These are phyloP conservation scores for Ophion ventricosus DNA, from an alignment of 2,888 invertebrate genomes.

Conservation along the genomic window DNA sequence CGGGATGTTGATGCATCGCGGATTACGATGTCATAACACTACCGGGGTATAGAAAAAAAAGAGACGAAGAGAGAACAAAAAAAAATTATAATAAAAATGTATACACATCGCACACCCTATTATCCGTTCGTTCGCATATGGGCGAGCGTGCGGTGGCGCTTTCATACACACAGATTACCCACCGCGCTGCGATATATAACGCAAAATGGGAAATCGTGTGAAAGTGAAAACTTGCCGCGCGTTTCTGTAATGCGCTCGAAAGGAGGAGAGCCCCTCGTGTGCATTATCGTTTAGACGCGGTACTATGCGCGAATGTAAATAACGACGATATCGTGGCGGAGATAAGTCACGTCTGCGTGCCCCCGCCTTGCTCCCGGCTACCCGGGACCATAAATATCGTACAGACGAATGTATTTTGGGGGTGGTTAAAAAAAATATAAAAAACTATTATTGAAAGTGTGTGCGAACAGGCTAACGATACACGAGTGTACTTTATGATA, in stretches of 20 bases:
- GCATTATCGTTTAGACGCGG: conserved; percentile 37
- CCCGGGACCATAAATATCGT: conserved; percentile 11
- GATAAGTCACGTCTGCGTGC: neutral
- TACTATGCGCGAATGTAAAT: conserved; percentile 3
- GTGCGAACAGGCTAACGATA: no score
- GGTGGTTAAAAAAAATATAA: no score
- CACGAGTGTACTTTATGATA: no score
- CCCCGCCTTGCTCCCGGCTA: neutral
- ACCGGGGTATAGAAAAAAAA: conserved; percentile 9
- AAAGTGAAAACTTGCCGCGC: conserved; percentile 63
- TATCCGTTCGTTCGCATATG: neutral
- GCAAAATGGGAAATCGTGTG: conserved; percentile 66
- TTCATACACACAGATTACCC: conserved; percentile 25
- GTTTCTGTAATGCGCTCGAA: conserved; percentile 44
- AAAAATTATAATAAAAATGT: conserved; percentile 1
- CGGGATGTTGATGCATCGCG: conserved; percentile 42
- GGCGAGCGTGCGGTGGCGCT: neutral
- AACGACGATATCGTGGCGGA: neutral
- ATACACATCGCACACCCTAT: conserved; percentile 5
- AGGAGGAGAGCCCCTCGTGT: conserved; percentile 60
- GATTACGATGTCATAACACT: conserved; percentile 55
- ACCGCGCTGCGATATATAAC: conserved; percentile 31
- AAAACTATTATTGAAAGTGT: no score
- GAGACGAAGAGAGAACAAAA: neutral
- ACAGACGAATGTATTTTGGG: neutral